Base-by-base conservation (phyloP, 2,888 invertebrate species). In the Drosophila glabriapex region DNA sequence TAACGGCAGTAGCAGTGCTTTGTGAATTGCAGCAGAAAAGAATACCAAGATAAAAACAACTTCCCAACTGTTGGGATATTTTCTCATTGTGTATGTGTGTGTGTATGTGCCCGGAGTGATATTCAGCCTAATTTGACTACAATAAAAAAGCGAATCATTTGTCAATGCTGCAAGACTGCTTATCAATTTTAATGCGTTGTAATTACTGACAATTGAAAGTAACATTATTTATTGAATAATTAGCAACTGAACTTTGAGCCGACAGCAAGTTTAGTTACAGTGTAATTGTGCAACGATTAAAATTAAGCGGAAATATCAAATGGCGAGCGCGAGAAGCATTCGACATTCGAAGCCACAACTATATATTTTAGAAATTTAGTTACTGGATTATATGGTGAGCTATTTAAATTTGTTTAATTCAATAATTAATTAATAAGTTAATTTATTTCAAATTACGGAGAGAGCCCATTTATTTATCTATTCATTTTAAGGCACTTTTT, bases 241-340 rank as follows among this genome's bases (percentile, higher is more conserved):
- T 65, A 76, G 59, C 39, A 49, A 58, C 28, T 66, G 68, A 72
- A 68, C 86, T 78, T 83, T 73, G 86, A 10, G 39, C 50, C 10
- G 16, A 25, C 46, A 31, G n/a, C 12, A 35, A 12, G 14, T 46
- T 31, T 19, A 43, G 60, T 73, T 81, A 76, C 84, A 71, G 50
- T 77, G 73, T 73, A 63, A 41, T 46, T 73, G 50, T 41, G 49
- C 75, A 59, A 65, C 68, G 73, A 78, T 84, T 80, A 85, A 73
- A 53, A 33, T 56, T 49, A 49, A 66, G 68, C 81, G 89, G 83
- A 89, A 89, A 84, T 85, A 85, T 81, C 82, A 76, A 76, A 68
- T 54, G 49, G 33, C 60, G 46, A n/a, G 31, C 31, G 41, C 60
- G 50, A n/a, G 29, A 31, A 53, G 66, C 56, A 73, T 83, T 88